Conservation (phyloP, 2,888 invertebrate species). For the Scaeva pyrastri region DNA sequence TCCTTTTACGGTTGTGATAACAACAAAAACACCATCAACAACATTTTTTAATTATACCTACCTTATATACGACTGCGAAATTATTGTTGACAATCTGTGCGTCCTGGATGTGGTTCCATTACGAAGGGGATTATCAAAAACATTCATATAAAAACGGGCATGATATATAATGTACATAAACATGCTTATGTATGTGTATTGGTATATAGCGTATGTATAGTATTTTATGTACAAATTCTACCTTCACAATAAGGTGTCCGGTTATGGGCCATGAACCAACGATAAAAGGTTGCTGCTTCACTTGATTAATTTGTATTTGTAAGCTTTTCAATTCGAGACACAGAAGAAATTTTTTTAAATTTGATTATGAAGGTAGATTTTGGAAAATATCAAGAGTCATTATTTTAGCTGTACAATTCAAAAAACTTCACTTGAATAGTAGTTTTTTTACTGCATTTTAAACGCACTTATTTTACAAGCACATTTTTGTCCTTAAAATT, state of each 20-base stretch:
- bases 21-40: conserved; percentile 32
- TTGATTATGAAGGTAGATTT: no score
- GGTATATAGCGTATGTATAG: no score
- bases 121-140: conserved; percentile 22
- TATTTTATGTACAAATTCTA: neutral
- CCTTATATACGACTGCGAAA: conserved; percentile 35
- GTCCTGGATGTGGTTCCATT: conserved; percentile 31
- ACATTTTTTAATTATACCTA: conserved; percentile 40
- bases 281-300: conserved; percentile 47
- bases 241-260: conserved; percentile 40
- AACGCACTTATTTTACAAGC: no score
- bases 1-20: conserved; percentile 18
- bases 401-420: no score
- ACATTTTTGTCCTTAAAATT: no score
- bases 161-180: neutral
- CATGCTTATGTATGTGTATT: no score
- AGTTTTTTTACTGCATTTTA: no score
- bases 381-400: no score
- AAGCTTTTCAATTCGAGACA: conserved; percentile 17
- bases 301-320: conserved; percentile 59
- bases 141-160: neutral
- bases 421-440: no score
- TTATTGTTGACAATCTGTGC: conserved; percentile 67
- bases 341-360: no score
- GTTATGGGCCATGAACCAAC: conserved; percentile 45